Percentiles rank a stretch among this genome's conserved stretches.
Conservation (phyloP, 2,797 vertebrate species). For the Acanthurus tractus region DNA sequence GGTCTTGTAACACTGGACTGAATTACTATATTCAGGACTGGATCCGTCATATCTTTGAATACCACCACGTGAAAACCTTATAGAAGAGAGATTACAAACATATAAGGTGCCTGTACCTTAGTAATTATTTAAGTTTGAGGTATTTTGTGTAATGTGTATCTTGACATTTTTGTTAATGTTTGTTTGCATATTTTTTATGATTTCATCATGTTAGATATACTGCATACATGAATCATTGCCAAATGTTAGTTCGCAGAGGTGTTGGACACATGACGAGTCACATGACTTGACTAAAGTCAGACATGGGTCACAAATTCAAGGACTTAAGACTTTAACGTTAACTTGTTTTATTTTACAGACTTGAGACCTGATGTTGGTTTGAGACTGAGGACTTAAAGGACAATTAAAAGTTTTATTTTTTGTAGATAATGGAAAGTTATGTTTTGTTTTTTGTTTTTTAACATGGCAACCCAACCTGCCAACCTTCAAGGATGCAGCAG, state of each 20-base stretch:
- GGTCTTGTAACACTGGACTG: conserved; percentile 90
- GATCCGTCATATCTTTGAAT: conserved; percentile 86
- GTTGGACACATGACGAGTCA: no score
- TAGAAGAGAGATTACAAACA: conserved; percentile 75
- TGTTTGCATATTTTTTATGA: conserved; percentile 53
- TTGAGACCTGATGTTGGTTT: no score
- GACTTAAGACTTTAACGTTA: no score
- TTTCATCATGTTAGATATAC: conserved; percentile 59
- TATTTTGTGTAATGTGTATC: conserved; percentile 62
- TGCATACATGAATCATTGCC: conserved; percentile 59
- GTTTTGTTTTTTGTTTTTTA: no score
- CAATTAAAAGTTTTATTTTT: no score
- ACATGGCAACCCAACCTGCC: no score
- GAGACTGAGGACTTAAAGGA: no score
- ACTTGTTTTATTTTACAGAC: no score
- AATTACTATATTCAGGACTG: conserved; percentile 87
- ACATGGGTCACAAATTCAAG: no score
- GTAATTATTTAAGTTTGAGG: conserved; percentile 60
- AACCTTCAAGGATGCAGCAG: no score
- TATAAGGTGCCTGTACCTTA: conserved; percentile 84
- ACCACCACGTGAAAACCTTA: conserved; percentile 82
- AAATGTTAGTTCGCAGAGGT: conserved; percentile 25
- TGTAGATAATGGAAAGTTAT: no score
- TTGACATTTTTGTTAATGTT: conserved; percentile 51
- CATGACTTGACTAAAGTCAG: no score